Evolutionary conservation across 2,888 invertebrate genomes (phyloP).

Genomic region (Pharmacophagus antenor): DNA sequence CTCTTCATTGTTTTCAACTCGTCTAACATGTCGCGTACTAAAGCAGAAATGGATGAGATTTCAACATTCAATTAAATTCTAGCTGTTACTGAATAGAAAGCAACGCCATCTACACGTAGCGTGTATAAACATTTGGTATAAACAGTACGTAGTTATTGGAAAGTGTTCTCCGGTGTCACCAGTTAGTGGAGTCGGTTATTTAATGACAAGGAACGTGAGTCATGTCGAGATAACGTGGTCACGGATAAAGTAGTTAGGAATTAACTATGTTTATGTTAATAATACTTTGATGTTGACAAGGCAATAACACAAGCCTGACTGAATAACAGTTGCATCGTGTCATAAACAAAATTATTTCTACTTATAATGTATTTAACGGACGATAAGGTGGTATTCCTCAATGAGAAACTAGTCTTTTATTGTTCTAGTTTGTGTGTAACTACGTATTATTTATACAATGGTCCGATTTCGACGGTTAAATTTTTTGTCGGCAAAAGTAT

Average conservation of each 20-base stretch:
- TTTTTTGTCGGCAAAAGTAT: no score
- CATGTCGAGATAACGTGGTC: constrained; percentile 10
- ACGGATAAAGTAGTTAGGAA: neutral
- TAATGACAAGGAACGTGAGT: constrained; percentile 19
- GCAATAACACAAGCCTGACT: neutral
- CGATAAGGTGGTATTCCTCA: no score
- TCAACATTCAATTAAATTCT: neutral
- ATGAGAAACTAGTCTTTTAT: no score
- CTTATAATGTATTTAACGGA: no score
- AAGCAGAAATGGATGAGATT: neutral
- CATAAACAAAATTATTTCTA: no score
- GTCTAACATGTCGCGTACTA: neutral
- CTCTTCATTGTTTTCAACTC: neutral
- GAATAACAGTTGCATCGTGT: neutral
- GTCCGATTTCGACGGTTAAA: no score
- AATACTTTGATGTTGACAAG: neutral
- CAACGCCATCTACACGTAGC: constrained; percentile 5
- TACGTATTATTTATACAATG: no score
- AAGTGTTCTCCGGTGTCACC: constrained; percentile 4
- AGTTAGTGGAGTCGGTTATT: constrained; percentile 1
- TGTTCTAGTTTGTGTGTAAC: no score
- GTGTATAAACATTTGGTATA: constrained; percentile 8
- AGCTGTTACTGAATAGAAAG: neutral
- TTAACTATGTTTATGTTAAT: neutral
- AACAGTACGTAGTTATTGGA: constrained; percentile 1